Conservation (phyloP, 2,797 vertebrate species). For the Sebastes oblongus region DNA sequence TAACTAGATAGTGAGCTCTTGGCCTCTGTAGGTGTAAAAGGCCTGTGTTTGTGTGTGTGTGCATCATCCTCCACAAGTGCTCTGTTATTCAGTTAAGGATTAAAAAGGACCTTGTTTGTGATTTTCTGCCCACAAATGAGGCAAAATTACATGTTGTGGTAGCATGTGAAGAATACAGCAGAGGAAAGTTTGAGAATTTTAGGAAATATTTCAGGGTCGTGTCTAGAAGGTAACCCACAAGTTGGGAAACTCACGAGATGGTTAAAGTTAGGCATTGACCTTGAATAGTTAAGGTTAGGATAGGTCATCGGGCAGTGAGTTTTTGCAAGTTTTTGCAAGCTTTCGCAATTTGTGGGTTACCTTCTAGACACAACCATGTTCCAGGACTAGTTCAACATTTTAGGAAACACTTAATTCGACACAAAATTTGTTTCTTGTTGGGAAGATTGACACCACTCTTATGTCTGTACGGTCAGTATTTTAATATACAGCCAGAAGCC, state of each 20-base stretch:
- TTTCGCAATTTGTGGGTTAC: no score
- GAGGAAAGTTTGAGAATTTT: neutral
- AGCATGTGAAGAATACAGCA: neutral
- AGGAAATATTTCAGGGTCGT: neutral
- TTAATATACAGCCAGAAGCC: neutral
- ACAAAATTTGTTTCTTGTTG: neutral
- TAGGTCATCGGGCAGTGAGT: no score
- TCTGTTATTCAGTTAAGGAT: neutral
- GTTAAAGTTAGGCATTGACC: no score
- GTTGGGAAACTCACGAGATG: no score
- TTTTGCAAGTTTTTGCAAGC: no score
- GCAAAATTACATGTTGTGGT: neutral
- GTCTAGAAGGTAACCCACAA: no score
- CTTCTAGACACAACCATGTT: neutral
- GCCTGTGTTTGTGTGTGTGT: neutral
- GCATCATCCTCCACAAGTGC: neutral
- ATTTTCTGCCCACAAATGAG: neutral
- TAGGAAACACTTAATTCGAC: no score
- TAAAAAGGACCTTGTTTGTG: neutral
- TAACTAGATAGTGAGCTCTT: constrained; percentile 20
- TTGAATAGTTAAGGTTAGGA: no score
- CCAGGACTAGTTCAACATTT: neutral
- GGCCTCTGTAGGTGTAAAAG: neutral
- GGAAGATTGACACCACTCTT: neutral
- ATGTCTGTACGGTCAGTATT: neutral